A percentile compares a stretch with the other conserved stretches of the same genome.
Evolutionary conservation across 2,113 vertebrate species (phyloP).

Genomic region (Charadrius vociferus): DNA sequence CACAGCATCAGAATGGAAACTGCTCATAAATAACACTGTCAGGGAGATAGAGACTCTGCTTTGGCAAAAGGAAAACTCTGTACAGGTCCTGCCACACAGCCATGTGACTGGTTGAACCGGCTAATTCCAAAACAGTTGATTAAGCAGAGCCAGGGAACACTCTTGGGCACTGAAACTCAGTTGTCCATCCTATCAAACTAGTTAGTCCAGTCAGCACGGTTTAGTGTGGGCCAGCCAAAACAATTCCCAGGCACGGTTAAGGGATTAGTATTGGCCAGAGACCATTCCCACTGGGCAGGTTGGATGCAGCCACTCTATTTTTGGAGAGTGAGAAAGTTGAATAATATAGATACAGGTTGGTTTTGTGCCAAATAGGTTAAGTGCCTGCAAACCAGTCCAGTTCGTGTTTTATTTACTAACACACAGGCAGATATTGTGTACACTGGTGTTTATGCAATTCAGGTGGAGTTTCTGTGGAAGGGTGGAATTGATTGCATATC

Average conservation of each 20-base stretch:
- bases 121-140: background rate
- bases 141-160: background rate
- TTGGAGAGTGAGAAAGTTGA: background rate
- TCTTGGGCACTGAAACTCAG: background rate
- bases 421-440: background rate
- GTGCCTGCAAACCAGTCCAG: background rate
- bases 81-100: background rate
- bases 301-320: background rate
- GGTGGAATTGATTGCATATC: background rate
- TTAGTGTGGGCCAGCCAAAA: background rate
- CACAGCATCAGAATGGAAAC: background rate
- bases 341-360: background rate
- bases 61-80: background rate
- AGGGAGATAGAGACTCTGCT: background rate
- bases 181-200: background rate
- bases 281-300: background rate
- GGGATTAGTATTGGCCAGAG: background rate
- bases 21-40: background rate
- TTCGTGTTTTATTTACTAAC: background rate
- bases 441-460: background rate
- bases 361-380: background rate
- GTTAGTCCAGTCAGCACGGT: background rate
- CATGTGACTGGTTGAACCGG: background rate
- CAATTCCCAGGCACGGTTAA: background rate
- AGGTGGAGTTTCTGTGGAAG: background rate